These are phyloP conservation scores for Mechanitis mazaeus DNA, from an alignment of 2,888 invertebrate genomes.

Conservation along the genomic window DNA sequence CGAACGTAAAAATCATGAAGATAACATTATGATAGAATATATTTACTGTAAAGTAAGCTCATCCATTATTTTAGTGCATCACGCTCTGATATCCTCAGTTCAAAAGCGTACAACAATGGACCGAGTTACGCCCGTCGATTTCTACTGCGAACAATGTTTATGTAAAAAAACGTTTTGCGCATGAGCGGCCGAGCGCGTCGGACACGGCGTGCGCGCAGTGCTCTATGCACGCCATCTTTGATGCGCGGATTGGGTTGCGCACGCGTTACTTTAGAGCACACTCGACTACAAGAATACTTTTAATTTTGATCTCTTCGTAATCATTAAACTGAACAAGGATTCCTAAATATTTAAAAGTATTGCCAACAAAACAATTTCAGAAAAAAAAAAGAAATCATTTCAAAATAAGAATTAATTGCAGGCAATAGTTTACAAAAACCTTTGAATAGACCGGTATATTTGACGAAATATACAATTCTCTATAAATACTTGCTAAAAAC, in stretches of 20 bases:
- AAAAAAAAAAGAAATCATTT: no score
- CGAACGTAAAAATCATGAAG: not conserved
- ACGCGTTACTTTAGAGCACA: slow-evolving; percentile 38
- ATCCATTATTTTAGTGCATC: slow-evolving; percentile 62
- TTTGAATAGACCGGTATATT: no score
- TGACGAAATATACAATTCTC: no score
- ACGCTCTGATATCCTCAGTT: slow-evolving; percentile 72
- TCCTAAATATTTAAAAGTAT: no score
- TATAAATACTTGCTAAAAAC: no score
- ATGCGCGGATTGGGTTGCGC: slow-evolving; percentile 69
- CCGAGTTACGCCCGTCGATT: slow-evolving; percentile 72
- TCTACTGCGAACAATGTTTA: slow-evolving; percentile 74
- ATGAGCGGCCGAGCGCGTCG: slow-evolving; percentile 60
- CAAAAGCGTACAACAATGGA: slow-evolving; percentile 68
- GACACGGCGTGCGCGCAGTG: slow-evolving; percentile 69
- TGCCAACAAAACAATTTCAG: no score
- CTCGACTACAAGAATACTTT: not conserved
- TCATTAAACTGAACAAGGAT: no score
- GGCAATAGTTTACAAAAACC: no score
- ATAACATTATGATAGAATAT: slow-evolving; percentile 19
- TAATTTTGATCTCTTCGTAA: not conserved
- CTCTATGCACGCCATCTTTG: slow-evolving; percentile 57
- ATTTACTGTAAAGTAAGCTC: slow-evolving; percentile 33
- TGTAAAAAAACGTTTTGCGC: slow-evolving; percentile 65
- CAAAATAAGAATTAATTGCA: no score